Conservation (phyloP, 2,888 invertebrate species). For the Thera britannica region DNA sequence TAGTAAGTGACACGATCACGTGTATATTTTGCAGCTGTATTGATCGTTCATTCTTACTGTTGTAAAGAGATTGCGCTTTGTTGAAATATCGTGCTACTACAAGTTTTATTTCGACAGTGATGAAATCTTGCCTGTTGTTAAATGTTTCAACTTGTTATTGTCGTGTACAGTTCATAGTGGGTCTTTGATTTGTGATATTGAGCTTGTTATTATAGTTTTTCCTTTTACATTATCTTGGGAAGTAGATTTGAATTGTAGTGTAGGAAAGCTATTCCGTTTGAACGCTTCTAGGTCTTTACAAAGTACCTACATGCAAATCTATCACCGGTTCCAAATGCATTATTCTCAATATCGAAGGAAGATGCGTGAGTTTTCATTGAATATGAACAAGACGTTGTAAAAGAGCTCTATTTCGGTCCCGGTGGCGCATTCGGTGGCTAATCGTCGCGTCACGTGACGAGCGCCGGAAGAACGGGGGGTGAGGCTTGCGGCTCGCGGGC, state of each 20-base stretch:
- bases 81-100: conserved; percentile 24
- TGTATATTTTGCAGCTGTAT: conserved; percentile 84
- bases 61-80: conserved; percentile 57
- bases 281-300: too few species aligned
- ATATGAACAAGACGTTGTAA: conserved; percentile 64
- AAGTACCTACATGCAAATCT: background rate
- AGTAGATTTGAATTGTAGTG: background rate
- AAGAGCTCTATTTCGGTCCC: conserved; percentile 81
- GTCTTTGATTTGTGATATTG: background rate
- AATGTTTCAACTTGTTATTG: background rate
- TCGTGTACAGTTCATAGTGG: background rate
- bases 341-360: conserved; percentile 46
- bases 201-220: background rate
- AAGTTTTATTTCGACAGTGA: background rate
- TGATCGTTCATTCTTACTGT: conserved; percentile 76
- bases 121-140: background rate
- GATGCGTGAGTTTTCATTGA: conserved; percentile 67
- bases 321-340: background rate
- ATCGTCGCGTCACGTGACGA: conserved; percentile 83
- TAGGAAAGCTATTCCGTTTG: background rate
- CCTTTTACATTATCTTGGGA: background rate
- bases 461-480: conserved; percentile 81
- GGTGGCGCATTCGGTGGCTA: conserved; percentile 81
- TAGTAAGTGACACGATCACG: conserved; percentile 80
- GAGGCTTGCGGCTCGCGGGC: conserved; percentile 59